Percentiles rank a stretch among this genome's conserved stretches.
Conservation (phyloP, 2,113 vertebrate species). For the Elgaria multicarinata region DNA sequence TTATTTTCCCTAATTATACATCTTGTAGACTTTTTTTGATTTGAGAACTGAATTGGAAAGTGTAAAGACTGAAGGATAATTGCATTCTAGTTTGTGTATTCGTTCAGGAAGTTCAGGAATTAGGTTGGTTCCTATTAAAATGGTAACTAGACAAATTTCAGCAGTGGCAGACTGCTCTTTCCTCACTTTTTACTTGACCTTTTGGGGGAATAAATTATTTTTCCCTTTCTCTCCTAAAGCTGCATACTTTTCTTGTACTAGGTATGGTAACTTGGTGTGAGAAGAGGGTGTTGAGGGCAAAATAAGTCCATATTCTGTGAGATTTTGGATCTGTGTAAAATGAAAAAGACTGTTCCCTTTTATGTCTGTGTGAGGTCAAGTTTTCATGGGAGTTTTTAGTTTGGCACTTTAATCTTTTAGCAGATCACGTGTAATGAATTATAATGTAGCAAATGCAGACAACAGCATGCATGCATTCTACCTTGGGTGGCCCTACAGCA, state of each 20-base stretch:
- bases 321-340: neutral
- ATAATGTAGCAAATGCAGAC: neutral
- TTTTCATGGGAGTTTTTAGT: neutral
- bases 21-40: too few relatives aligned
- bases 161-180: too few relatives aligned
- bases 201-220: neutral
- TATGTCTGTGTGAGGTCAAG: neutral
- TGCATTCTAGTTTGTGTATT: too few relatives aligned
- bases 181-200: neutral
- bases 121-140: too few relatives aligned
- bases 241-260: neutral
- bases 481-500: neutral
- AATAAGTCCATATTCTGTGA: neutral
- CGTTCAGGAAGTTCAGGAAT: too few relatives aligned
- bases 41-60: too few relatives aligned
- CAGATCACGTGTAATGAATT: neutral
- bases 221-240: neutral
- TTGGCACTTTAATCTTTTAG: neutral
- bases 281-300: neutral
- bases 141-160: too few relatives aligned
- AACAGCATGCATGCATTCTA: neutral
- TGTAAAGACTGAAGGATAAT: too few relatives aligned
- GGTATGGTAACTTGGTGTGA: neutral
- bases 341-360: neutral
- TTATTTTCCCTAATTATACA: too few relatives aligned